Base-by-base conservation (phyloP, 2,888 invertebrate genomes). In the Sepioteuthis lessoniana region DNA sequence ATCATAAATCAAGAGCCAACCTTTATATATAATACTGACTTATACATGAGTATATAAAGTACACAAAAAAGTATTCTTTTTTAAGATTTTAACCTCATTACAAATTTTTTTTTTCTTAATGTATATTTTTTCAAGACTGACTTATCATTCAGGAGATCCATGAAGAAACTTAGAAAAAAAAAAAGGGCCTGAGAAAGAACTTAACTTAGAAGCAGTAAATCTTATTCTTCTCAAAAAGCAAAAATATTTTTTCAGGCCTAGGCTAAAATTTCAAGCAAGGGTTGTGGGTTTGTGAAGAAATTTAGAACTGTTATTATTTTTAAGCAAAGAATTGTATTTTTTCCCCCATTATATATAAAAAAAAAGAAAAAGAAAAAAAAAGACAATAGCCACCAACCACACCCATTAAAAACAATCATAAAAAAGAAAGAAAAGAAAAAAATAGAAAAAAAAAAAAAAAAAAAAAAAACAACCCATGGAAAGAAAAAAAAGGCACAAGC, bases 401-500 rank as follows among this genome's bases (percentile, higher is more conserved):
- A 76, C 76, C 76, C 76, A 31, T 76, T 31, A 76, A 76, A 16
- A n/a, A n/a, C 2, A 35, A 5, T 42, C 3, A 16, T n/a, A 16
- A 76, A n/a, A 13, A 76, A n/a, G 13, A n/a, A 76, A n/a, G 13
- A n/a, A n/a, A 76, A 76, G n/a, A 19, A 35, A 35, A 76, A 76
- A 16, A 76, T 16, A 16, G 16, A n/a, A 35, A 76, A 35, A 35
- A 76, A 76, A 35, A 35, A 76, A n/a, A 35, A 35, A n/a, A 76
- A 76, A 76, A 35, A n/a, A 35, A 76, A 76, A 13, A 76, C 10
- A 76, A n/a, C n/a, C n/a, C 13, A 76, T 76, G 76, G 76, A 76
- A 76, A 76, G 76, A 76, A 76, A 76, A 76, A n/a, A 76, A 76
- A 76, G 76, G 76, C 76, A 76, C 76, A 76, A 76, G 76, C 76